These are phyloP conservation scores for Cephus sareptanus DNA, from an alignment of 2,888 invertebrate genomes.

Conservation along the genomic window DNA sequence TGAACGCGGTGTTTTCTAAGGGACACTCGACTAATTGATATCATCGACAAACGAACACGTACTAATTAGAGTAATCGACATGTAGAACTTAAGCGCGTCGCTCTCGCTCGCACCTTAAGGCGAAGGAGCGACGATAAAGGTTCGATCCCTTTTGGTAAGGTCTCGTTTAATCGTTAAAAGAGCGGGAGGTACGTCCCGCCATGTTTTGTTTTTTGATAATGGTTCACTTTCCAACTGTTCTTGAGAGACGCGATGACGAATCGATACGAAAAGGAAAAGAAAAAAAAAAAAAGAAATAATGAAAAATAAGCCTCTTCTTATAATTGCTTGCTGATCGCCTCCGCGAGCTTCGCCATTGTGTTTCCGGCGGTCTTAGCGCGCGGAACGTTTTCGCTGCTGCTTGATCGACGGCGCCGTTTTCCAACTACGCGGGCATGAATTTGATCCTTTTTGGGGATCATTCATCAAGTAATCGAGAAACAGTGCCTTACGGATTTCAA, in stretches of 20 bases:
- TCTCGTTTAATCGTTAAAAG: not conserved
- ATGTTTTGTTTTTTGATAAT: conserved; percentile 3
- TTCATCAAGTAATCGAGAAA: not conserved
- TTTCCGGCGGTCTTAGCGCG: conserved; percentile 40
- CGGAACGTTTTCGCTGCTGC: conserved; percentile 59
- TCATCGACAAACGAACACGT: not conserved
- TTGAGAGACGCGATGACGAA: conserved; percentile 19
- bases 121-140: not conserved
- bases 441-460: not conserved
- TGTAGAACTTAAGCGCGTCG: not conserved
- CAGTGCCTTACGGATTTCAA: not conserved
- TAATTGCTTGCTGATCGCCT: conserved; percentile 61
- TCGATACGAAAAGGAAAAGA: conserved; percentile 21
- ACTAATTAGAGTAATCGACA: not conserved
- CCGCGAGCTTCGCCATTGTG: conserved; percentile 27
- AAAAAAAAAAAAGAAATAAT: conserved; percentile 22
- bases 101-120: not conserved
- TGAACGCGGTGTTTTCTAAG: not conserved
- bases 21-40: not conserved
- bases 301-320: conserved; percentile 40
- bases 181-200: conserved; percentile 49
- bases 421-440: not conserved
- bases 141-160: not conserved
- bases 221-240: conserved; percentile 8
- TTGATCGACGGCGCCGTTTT: conserved; percentile 34